Evolutionary conservation across 2,888 invertebrate species (phyloP), one percentile per base, ranked within the genome.

Genomic region (Osedax fenrisi): DNA sequence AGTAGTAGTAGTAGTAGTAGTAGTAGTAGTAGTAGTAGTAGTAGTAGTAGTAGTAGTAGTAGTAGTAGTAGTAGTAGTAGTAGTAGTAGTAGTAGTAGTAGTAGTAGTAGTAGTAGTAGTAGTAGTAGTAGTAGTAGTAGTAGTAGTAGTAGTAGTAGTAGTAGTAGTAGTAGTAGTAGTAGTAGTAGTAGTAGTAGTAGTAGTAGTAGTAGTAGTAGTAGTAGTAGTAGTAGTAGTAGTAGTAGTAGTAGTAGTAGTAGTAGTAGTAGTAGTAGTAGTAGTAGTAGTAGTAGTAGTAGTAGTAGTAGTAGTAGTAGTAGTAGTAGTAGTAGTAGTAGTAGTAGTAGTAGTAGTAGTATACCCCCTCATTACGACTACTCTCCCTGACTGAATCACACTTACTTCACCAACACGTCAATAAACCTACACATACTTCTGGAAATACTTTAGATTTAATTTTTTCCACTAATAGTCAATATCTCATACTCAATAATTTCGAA

Each of bases 1-100:
- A 64, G 64, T 64, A 64, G 64, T 64, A 64, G 64, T 64, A 64
- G 64, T 64, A 64, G 64, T 64, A 64, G 64, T 64, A 64, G 64
- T 64, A 64, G 64, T 64, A 64, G 64, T 64, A 64, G 64, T 64
- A 64, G 64, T 64, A 64, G 64, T 64, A 64, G 1, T 64, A 64
- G 64, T 64, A 64, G 64, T 64, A 1, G 64, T 64, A 64, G 64
- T 64, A 1, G 64, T 64, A 64, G 64, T 64, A 64, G 64, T 64
- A 64, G 64, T 64, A 64, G 64, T 64, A 64, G 1, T 64, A 64
- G 64, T 64, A 64, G 64, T 64, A 64, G 64, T 64, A 64, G 64
- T 64, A 64, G 64, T 64, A 64, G 64, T 64, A 64, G 64, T 64
- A 64, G 64, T 64, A 64, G 64, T 64, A 64, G 64, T 64, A 64